phyloP scores from a whole-genome alignment of 2,113 vertebrate species.

The Ophiodon elongatus region DNA sequence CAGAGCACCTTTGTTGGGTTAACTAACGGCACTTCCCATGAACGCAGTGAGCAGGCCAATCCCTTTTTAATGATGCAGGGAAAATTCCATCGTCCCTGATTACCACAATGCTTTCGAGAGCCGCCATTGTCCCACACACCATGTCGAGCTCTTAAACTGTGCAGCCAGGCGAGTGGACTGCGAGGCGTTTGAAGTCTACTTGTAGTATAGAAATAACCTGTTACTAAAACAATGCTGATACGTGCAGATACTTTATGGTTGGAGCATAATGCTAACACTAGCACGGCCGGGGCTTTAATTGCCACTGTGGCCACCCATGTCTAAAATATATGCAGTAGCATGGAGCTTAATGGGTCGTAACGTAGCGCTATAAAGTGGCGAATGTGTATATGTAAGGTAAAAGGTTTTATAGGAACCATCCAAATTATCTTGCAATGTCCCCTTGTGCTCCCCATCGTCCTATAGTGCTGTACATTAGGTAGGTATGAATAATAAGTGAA shows the following conservation, averaged over 20 bases:
- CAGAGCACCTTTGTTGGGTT: conserved; percentile 78
- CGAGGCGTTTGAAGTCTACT: conserved; percentile 64
- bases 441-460: not conserved
- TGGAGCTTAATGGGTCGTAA: conserved; percentile 54
- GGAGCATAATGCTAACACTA: conserved; percentile 36
- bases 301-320: conserved; percentile 44
- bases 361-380: conserved; percentile 35
- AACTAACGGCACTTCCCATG: conserved; percentile 78
- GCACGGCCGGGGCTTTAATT: conserved; percentile 31
- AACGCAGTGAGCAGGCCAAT: conserved; percentile 69
- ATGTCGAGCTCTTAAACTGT: conserved; percentile 70
- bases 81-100: conserved; percentile 78
- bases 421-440: not conserved
- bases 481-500: conserved; percentile 8
- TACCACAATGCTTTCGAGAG: conserved; percentile 62
- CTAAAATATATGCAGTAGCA: conserved; percentile 51
- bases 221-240: conserved; percentile 53
- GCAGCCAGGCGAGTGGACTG: conserved; percentile 70
- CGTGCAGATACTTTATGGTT: conserved; percentile 47
- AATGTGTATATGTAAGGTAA: conserved; percentile 48
- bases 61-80: conserved; percentile 83
- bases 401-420: conserved; percentile 29
- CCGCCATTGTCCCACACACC: conserved; percentile 72
- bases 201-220: conserved; percentile 34
- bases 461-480: not conserved